phyloP scores from a whole-genome alignment of 2,113 vertebrate genomes.

The Chlorodrepanis virens region DNA sequence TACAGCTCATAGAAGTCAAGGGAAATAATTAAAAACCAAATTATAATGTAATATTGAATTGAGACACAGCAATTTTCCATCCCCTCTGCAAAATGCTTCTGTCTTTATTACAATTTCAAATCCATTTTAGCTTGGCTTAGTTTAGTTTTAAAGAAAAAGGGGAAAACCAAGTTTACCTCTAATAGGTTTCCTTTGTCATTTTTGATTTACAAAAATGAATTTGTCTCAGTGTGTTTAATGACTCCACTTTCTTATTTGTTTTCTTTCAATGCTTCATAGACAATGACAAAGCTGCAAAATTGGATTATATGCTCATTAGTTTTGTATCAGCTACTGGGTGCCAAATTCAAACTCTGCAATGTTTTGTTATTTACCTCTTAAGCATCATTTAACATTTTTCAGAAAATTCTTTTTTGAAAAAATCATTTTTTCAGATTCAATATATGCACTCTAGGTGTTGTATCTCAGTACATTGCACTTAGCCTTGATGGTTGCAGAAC shows the following conservation, averaged over 20 bases:
- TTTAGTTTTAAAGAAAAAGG: not conserved
- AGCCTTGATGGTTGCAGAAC: not conserved
- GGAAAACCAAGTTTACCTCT: not conserved
- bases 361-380: not conserved
- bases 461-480: not conserved
- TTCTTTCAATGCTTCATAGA: not conserved
- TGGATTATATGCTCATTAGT: constrained; percentile 54
- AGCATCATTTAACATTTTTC: not conserved
- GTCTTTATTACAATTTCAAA: not conserved
- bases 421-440: not conserved
- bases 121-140: not conserved
- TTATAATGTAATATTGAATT: not conserved
- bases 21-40: not conserved
- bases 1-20: not conserved
- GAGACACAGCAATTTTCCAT: not conserved
- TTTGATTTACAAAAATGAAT: constrained; percentile 9
- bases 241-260: constrained; percentile 20
- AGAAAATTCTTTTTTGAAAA: not conserved
- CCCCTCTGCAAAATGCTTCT: not conserved
- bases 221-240: constrained; percentile 22
- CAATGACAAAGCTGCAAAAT: constrained; percentile 15
- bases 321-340: not conserved
- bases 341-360: not conserved
- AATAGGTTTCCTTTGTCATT: not conserved
- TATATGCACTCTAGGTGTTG: not conserved